phyloP scores from a whole-genome alignment of 2,113 vertebrate genomes.

The Alaudala cheleensis region DNA sequence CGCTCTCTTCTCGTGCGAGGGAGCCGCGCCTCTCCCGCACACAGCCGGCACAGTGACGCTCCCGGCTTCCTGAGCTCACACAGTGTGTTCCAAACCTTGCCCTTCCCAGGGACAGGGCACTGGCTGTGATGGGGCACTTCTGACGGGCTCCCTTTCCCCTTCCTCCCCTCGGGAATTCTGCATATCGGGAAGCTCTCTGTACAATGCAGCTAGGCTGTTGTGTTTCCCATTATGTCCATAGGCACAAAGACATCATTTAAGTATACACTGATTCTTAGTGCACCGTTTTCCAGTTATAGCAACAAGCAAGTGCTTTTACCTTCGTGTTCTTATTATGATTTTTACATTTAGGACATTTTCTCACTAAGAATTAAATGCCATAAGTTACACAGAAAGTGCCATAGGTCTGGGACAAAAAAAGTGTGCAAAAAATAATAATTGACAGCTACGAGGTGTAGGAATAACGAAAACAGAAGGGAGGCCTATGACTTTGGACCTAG shows the following conservation, averaged over 20 bases:
- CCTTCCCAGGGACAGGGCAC: not conserved
- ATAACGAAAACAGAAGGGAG: not conserved
- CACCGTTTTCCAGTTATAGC: not conserved
- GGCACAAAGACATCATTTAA: not conserved
- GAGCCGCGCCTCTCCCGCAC: not conserved
- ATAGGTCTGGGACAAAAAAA: not conserved
- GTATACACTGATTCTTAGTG: not conserved
- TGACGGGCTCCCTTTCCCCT: not conserved
- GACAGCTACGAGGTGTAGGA: not conserved
- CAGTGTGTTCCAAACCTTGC: accelerated
- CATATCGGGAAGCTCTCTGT: accelerated
- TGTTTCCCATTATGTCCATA: accelerated
- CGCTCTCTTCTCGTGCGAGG: not conserved
- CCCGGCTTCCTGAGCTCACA: accelerated
- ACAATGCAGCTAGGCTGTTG: not conserved
- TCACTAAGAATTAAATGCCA: not conserved
- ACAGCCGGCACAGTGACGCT: not conserved
- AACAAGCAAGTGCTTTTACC: not conserved
- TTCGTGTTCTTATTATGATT: not conserved
- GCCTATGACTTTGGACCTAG: not conserved
- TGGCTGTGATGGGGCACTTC: not conserved
- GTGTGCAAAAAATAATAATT: not conserved
- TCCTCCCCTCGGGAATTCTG: not conserved
- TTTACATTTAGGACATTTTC: not conserved
- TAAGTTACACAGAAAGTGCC: not conserved